Percentiles rank a stretch among this genome's conserved stretches.
phyloP scores from a whole-genome alignment of 1,140 invertebrate genomes.

The Drosophila pandora region DNA sequence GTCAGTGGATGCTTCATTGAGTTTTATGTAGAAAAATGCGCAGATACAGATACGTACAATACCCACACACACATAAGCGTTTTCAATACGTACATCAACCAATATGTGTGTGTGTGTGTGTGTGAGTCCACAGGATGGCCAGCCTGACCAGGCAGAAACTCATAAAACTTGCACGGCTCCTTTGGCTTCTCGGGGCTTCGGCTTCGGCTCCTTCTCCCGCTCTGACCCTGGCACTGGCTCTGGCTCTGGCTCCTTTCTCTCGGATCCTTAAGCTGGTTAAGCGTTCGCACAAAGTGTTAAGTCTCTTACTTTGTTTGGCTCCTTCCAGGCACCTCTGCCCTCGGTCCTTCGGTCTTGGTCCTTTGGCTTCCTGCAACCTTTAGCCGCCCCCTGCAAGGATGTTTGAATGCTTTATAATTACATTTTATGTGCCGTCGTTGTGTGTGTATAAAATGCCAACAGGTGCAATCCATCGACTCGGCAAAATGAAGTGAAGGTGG shows the following conservation, averaged over 20 bases:
- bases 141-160: constrained; percentile 43
- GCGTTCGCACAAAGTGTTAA: constrained; percentile 73
- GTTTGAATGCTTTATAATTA: constrained; percentile 78
- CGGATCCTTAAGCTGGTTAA: constrained; percentile 68
- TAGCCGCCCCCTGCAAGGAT: constrained; percentile 28
- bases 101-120: constrained; percentile 1
- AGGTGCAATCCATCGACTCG: constrained; percentile 52
- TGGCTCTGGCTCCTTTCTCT: not conserved
- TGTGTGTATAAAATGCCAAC: constrained; percentile 53
- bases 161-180: constrained; percentile 65
- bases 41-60: constrained; percentile 33
- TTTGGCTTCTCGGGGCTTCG: constrained; percentile 48
- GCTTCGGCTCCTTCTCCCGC: no score
- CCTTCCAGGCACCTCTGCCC: not conserved
- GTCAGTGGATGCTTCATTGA: constrained; percentile 72
- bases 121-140: constrained; percentile 18
- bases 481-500: constrained; percentile 16
- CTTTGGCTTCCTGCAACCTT: not conserved
- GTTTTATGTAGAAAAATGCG: constrained; percentile 69
- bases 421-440: constrained; percentile 63
- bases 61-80: constrained; percentile 24
- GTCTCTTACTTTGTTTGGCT: constrained; percentile 54
- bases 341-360: not conserved
- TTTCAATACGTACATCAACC: not conserved
- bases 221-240: no score